These are phyloP conservation scores for Oscheius sp. DNA, from an alignment of 2,888 invertebrate genomes.

Conservation along the genomic window DNA sequence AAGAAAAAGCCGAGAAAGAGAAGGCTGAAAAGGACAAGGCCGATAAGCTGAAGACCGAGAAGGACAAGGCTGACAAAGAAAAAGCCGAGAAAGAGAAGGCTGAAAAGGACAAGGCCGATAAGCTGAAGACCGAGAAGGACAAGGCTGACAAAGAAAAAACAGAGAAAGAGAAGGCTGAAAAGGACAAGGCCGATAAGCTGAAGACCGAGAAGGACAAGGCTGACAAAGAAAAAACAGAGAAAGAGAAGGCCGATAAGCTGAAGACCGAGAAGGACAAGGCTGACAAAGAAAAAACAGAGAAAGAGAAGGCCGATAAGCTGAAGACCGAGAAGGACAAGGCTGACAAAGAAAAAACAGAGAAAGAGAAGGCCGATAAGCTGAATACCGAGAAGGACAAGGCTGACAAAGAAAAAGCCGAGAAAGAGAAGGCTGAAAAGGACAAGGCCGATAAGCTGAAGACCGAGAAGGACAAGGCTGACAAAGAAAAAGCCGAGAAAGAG, in stretches of 20 bases:
- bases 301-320: background rate
- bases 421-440: background rate
- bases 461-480: background rate
- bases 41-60: background rate
- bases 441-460: slow-evolving; percentile 5
- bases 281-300: background rate
- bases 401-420: background rate
- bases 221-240: background rate
- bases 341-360: background rate
- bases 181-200: slow-evolving; percentile 4
- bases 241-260: background rate
- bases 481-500: background rate
- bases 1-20: background rate
- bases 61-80: background rate
- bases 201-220: background rate
- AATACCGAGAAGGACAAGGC: background rate
- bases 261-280: background rate
- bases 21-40: background rate
- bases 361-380: background rate
- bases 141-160: background rate
- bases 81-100: background rate
- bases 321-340: background rate
- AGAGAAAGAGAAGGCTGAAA: background rate
- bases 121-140: background rate
- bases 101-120: background rate